Conservation (phyloP, 1,140 invertebrate genomes). For the Drosophila kepulauana region DNA sequence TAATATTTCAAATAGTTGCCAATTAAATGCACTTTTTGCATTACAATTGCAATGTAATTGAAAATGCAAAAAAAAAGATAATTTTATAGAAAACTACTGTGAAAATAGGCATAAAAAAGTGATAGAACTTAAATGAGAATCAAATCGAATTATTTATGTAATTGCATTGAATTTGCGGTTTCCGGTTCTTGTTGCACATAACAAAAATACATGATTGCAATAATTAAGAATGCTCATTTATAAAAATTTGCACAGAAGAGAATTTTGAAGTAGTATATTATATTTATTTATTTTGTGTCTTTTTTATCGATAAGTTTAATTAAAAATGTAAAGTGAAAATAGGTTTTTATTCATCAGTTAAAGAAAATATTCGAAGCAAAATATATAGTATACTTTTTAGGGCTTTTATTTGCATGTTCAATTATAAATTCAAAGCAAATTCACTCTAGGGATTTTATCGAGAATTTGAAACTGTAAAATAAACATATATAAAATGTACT, state of each 20-base stretch:
- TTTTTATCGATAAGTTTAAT: too few relatives aligned
- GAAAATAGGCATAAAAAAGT: not conserved
- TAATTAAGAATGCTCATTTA: constrained; percentile 30
- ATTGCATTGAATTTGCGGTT: constrained; percentile 48
- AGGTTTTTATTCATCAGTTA: too few relatives aligned
- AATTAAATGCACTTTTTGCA: constrained; percentile 66
- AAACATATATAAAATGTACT: too few relatives aligned
- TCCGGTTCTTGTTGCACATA: constrained; percentile 14
- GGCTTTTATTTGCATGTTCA: too few relatives aligned
- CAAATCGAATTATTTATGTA: constrained; percentile 46
- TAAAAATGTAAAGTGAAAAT: too few relatives aligned
- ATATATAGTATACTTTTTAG: too few relatives aligned
- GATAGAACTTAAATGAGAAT: constrained; percentile 2
- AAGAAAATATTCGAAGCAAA: too few relatives aligned
- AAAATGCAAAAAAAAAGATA: not conserved
- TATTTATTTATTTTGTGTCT: too few relatives aligned
- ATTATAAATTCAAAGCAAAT: too few relatives aligned
- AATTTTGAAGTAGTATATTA: too few relatives aligned
- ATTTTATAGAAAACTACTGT: not conserved
- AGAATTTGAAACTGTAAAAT: too few relatives aligned
- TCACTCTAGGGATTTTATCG: too few relatives aligned
- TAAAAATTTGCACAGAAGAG: not conserved
- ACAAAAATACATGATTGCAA: constrained; percentile 19
- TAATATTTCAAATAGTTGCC: constrained; percentile 70
- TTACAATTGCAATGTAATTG: constrained; percentile 27